Conservation (phyloP, 2,888 invertebrate genomes). For the Bhutanitis thaidina region DNA sequence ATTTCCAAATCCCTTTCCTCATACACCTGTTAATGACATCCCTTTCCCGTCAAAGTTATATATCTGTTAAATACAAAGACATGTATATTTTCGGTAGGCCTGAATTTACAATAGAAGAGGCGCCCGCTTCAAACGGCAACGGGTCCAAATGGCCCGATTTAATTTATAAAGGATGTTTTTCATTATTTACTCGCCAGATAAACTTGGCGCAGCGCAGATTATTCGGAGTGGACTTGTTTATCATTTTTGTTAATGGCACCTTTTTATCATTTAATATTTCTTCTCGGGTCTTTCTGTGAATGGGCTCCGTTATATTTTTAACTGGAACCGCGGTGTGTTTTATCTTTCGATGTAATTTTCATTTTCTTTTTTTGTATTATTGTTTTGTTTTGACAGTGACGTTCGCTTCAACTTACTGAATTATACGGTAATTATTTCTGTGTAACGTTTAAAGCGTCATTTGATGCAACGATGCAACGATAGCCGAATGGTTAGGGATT, state of each 20-base stretch:
- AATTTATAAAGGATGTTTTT: constrained; percentile 48
- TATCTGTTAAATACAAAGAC: not conserved
- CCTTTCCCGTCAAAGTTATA: not conserved
- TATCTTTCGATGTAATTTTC: constrained; percentile 13
- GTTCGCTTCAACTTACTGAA: not conserved
- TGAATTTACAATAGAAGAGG: not conserved
- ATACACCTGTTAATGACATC: constrained; percentile 1
- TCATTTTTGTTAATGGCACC: constrained; percentile 24
- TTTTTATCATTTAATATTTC: constrained; percentile 24
- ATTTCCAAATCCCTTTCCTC: too few relatives aligned
- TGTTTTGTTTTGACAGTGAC: not conserved
- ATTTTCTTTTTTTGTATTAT: constrained; percentile 7
- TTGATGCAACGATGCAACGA: not conserved
- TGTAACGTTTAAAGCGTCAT: not conserved
- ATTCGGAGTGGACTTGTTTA: constrained; percentile 28
- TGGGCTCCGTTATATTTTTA: constrained; percentile 15
- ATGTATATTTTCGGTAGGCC: not conserved
- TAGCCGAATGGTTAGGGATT: too few relatives aligned
- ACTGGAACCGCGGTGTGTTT: constrained; percentile 13
- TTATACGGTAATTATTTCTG: not conserved
- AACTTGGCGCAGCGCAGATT: constrained; percentile 27
- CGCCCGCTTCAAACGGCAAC: constrained; percentile 2
- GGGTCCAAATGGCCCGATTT: constrained; percentile 31
- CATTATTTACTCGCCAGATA: constrained; percentile 46
- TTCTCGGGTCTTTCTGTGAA: constrained; percentile 12